Percentiles rank a stretch among this genome's conserved stretches.
Conservation (phyloP, 2,888 invertebrate species). For the Cremastobaeus sp. region DNA sequence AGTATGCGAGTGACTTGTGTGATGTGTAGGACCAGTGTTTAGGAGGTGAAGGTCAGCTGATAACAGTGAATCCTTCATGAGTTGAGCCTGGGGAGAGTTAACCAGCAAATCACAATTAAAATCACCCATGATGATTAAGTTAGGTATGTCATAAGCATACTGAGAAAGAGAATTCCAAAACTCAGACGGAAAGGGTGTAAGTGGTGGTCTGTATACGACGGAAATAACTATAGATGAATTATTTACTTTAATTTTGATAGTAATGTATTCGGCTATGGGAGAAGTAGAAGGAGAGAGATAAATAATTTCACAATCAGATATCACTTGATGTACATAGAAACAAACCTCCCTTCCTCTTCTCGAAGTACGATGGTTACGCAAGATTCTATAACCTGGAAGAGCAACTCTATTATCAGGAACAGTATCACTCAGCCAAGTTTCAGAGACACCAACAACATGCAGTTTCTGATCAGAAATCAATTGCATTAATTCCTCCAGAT, state of each 20-base stretch:
- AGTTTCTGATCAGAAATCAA: too few relatives aligned
- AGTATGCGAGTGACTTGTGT: conserved; percentile 1
- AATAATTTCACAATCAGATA: too few relatives aligned
- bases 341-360: neutral
- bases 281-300: too few relatives aligned
- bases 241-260: too few relatives aligned
- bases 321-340: neutral
- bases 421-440: neutral
- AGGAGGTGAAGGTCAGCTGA: neutral
- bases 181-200: neutral
- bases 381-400: neutral
- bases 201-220: neutral
- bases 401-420: neutral
- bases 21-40: neutral
- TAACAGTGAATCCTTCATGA: neutral
- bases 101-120: conserved; percentile 11
- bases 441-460: neutral
- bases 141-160: neutral
- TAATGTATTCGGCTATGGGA: too few relatives aligned
- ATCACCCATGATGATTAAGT: conserved; percentile 5
- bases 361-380: neutral
- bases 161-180: neutral
- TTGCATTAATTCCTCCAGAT: too few relatives aligned
- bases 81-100: neutral
- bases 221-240: neutral